Conservation (phyloP, 2,113 vertebrate genomes). For the Pedetes capensis region DNA sequence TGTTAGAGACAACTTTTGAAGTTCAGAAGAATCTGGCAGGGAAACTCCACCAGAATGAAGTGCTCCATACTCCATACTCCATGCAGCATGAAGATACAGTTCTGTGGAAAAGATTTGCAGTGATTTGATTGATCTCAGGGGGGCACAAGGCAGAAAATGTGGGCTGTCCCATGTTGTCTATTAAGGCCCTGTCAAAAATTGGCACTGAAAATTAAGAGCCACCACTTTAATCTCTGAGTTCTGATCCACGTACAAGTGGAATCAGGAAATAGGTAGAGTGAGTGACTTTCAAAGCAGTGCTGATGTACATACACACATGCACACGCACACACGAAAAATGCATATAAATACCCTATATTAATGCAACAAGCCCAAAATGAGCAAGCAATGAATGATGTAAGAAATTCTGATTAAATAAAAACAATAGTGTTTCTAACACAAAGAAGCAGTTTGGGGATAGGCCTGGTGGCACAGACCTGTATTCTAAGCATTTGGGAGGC, state of each 20-base stretch:
- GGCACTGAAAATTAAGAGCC: neutral
- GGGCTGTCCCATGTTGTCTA: neutral
- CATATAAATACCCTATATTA: neutral
- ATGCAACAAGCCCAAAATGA: neutral
- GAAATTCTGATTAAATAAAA: neutral
- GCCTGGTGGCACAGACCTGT: no score
- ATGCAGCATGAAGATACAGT: neutral
- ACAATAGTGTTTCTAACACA: neutral
- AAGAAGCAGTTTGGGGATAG: neutral
- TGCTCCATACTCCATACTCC: no score
- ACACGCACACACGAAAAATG: neutral
- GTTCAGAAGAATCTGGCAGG: conserved; percentile 52
- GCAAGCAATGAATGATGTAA: neutral
- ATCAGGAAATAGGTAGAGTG: neutral
- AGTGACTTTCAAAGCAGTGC: neutral
- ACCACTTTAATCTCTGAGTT: neutral
- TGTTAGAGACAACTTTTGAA: conserved; percentile 55
- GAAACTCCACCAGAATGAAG: conserved; percentile 36
- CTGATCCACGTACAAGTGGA: neutral
- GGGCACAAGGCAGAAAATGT: neutral
- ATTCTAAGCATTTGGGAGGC: no score
- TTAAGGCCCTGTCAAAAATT: neutral
- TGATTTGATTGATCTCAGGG: neutral
- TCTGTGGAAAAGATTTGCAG: neutral
- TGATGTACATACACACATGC: neutral